Percentiles rank a stretch among this genome's conserved stretches.
Evolutionary conservation across 64 coral and sea anemone genomes (phyloP).

Genomic region (Trachythela sp.): DNA sequence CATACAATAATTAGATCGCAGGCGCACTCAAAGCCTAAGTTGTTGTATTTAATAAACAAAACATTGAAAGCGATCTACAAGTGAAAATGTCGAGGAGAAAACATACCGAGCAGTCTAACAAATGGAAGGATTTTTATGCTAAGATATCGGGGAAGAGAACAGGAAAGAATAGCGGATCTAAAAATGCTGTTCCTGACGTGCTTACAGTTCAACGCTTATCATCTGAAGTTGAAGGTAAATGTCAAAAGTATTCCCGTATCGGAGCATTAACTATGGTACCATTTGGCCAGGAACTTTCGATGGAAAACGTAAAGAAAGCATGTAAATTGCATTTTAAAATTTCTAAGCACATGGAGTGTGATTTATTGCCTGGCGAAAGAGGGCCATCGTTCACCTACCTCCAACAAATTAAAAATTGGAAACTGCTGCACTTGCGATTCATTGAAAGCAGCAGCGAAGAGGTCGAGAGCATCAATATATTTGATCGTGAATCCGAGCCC

Average conservation of each 20-base stretch:
- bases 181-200: not conserved
- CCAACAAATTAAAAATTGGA: slow-evolving; percentile 55
- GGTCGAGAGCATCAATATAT: not conserved
- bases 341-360: not conserved
- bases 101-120: not conserved
- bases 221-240: not conserved
- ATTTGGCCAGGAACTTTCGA: not conserved
- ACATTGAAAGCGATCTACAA: no score
- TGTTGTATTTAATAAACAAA: no score
- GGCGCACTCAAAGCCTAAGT: not conserved
- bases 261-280: not conserved
- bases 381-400: slow-evolving; percentile 49
- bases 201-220: not conserved
- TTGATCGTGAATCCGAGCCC: not conserved
- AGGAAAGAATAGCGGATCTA: not conserved
- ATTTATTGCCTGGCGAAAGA: slow-evolving; percentile 52
- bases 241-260: not conserved
- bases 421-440: slow-evolving; percentile 52
- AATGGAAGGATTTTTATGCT: not conserved
- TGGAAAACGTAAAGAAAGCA: not conserved
- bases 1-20: no score
- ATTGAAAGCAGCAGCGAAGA: slow-evolving; percentile 28
- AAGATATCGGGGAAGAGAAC: not conserved
- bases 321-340: no score
- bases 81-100: not conserved